Percentiles rank a stretch among this genome's conserved stretches.
These are phyloP conservation scores for Mustela nigripes DNA, from an alignment of 2,113 vertebrate genomes.

Conservation along the genomic window DNA sequence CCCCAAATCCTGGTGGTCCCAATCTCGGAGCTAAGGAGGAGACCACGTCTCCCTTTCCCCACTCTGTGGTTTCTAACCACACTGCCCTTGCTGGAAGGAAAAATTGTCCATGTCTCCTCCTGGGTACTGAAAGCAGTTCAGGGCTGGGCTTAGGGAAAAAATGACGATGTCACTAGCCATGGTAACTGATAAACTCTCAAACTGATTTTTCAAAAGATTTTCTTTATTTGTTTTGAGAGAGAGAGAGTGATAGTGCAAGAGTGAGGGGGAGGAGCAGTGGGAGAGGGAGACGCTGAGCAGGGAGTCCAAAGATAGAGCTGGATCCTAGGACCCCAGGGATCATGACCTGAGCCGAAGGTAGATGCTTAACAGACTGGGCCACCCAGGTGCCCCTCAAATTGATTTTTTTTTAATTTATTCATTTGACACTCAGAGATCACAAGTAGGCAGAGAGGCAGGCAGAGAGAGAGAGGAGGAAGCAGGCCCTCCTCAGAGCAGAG, in stretches of 20 bases:
- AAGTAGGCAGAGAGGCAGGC: too few species aligned
- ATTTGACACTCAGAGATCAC: too few species aligned
- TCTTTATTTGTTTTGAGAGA: neutral
- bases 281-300: neutral
- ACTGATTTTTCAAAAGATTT: neutral
- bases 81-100: neutral
- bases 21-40: neutral
- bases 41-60: neutral
- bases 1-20: neutral
- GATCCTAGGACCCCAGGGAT: neutral
- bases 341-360: neutral
- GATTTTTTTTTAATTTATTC: neutral
- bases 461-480: too few species aligned
- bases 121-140: neutral
- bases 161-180: neutral
- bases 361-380: too few species aligned
- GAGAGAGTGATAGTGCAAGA: neutral
- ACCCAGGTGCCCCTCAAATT: too few species aligned
- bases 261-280: too few species aligned
- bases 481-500: too few species aligned
- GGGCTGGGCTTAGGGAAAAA: neutral
- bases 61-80: neutral
- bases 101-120: neutral
- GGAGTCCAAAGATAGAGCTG: neutral
- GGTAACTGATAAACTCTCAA: neutral